phyloP scores from a whole-genome alignment of 2,888 invertebrate genomes.

The Hedychridium roseum region DNA sequence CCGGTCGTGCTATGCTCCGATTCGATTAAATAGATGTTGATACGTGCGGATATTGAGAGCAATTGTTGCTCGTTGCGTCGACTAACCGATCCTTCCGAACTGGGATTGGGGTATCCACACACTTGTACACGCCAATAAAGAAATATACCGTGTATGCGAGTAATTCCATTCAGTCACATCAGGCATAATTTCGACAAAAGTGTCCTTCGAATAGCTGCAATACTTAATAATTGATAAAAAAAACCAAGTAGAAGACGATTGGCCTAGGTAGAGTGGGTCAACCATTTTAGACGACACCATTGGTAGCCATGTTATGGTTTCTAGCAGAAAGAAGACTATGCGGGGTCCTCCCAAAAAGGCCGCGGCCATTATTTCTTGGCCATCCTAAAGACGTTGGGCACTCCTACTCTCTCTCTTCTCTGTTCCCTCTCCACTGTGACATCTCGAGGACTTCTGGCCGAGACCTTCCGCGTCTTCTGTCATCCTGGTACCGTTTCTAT shows the following conservation, averaged over 20 bases:
- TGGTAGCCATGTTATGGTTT: too few species aligned
- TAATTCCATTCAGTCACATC: not conserved
- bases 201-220: too few species aligned
- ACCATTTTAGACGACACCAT: too few species aligned
- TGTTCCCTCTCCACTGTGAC: conserved; percentile 4
- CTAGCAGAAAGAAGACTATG: too few species aligned
- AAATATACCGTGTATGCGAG: not conserved
- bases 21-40: conserved; percentile 7
- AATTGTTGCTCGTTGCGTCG: conserved; percentile 7
- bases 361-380: not conserved
- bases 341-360: too few species aligned
- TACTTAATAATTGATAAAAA: too few species aligned
- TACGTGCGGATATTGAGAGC: conserved; percentile 6
- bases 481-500: conserved; percentile 36
- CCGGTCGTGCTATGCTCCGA: not conserved
- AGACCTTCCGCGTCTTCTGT: conserved; percentile 19
- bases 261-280: too few species aligned
- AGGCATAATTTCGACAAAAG: not conserved
- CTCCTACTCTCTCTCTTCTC: conserved; percentile 24
- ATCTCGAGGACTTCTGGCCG: conserved; percentile 10
- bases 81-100: not conserved
- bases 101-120: too few species aligned
- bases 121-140: too few species aligned
- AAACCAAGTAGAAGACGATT: too few species aligned
- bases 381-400: conserved; percentile 10